Evolutionary conservation across 2,797 vertebrate species (phyloP), one percentile per base, ranked within the genome.

Genomic region (Melanotaenia maccullochi): DNA sequence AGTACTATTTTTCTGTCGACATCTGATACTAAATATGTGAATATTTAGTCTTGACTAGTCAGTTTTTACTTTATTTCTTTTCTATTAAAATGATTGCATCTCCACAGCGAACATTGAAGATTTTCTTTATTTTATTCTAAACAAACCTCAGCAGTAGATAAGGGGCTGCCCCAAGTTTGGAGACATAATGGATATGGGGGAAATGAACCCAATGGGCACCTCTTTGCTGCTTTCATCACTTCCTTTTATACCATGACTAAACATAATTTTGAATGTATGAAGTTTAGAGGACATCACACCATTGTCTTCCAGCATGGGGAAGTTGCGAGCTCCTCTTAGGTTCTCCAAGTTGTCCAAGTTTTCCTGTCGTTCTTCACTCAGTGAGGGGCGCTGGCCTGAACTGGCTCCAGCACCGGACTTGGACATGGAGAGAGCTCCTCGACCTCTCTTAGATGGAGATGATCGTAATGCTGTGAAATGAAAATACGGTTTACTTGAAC

Each of bases 381-480:
- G 91, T 0, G 93, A 96, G 72, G 96, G 95, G n/a, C 96, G 95
- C 87, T 97, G 96, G 62, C 96, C 94, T 0, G 95, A 96, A 0
- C 95, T 93, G 0, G 95, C 93, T 0, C 93, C 96, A 8, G 94
- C 96, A 0, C 82, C 72, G 0, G 91, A 93, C 75, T 96, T 97
- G 79, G 95, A 91, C 0, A 94, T 90, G 28, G 95, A 86, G 73
- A 97, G 90, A 68, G 93, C 92, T 40, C 93, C 91, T 1, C 97
- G 93, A n/a, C 97, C 96, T 87, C 95, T 97, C 90, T 98, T 99
- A 0, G 97, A 99, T 0, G 98, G 98, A 33, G 98, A 99, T 0
- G 96, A 97, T 78, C 97, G 96, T 71, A 99, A 79, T 8, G 96
- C 97, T 98, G 90, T 33, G 28, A 73, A 60, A 38, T n/a, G 22